Base-by-base conservation (phyloP, 1,140 invertebrate species). In the Anthonomus grandis region DNA sequence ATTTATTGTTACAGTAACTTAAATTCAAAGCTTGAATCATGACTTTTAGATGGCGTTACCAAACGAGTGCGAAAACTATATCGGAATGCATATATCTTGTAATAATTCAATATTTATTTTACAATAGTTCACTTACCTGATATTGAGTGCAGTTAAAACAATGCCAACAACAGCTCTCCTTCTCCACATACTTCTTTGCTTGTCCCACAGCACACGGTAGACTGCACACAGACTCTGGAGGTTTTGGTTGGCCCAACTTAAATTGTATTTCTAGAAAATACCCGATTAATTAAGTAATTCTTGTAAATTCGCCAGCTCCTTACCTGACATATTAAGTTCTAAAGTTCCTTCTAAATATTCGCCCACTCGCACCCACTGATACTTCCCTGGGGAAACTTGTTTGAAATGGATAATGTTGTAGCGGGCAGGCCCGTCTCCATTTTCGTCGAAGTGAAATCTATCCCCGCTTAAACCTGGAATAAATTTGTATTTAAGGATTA, bases 331-430 rank as follows among this genome's bases (percentile, higher is more conserved):
- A 67, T 93, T 85, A 2, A 94, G 76, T n/a, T 81, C 76, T 2
- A 95, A 78, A 67, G 84, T 82, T 9, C 87, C 90, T 65, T 90
- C 85, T 19, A 86, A 74, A 73, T 91, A 91, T 69, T 90, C 83
- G 1, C 92, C 92, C 1, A 95, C 91, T 55, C 85, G 84, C 10
- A 91, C 79, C 93, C 93, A 97, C 55, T 85, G 79, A 73, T 88
- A 95, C 25, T 82, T 78, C 0, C 86, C 87, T 0, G 76, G 78
- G 2, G 78, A 75, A 1, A 84, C 81, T 71, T 95, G 90, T 70
- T 93, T 93, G 79, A 95, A 97, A 71, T 97, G 94, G 39, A 97
- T 86, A 53, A 97, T 95, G 66, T 95, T 93, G 76, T 97, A 97
- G 3, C 93, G 80, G 0, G 93, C 90, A 0, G 94, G 93, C 0